A percentile compares a stretch with the other conserved stretches of the same genome.
phyloP scores from a whole-genome alignment of 2,888 invertebrate genomes.

The Clistopyga incitator region DNA sequence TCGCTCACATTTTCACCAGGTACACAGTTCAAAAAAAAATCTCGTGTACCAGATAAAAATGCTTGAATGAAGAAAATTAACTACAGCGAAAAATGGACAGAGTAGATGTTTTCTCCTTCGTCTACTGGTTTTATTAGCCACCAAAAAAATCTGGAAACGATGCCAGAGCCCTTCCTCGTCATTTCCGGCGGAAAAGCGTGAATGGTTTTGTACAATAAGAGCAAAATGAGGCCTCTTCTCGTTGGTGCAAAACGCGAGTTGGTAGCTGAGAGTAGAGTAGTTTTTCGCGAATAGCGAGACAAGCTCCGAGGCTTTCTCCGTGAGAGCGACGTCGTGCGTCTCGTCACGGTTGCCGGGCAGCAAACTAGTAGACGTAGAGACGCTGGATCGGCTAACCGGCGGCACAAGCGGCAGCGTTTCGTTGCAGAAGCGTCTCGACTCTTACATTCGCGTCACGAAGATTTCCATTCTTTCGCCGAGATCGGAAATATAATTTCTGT shows the following conservation, averaged over 20 bases:
- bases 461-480: background rate
- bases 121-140: constrained; percentile 27
- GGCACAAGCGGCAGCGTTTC: background rate
- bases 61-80: no score
- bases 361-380: constrained; percentile 42
- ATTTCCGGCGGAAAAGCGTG: constrained; percentile 62
- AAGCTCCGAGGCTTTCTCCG: constrained; percentile 67
- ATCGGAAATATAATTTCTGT: constrained; percentile 6
- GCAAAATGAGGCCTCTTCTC: constrained; percentile 22
- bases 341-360: constrained; percentile 69
- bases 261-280: constrained; percentile 3
- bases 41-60: no score
- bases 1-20: no score
- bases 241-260: background rate
- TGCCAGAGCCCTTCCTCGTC: constrained; percentile 25
- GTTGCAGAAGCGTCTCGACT: background rate
- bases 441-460: constrained; percentile 18
- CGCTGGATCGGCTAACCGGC: constrained; percentile 5
- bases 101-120: background rate
- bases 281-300: constrained; percentile 39
- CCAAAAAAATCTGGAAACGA: constrained; percentile 55
- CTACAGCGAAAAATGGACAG: background rate
- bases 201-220: constrained; percentile 60
- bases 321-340: constrained; percentile 61
- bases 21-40: no score